Evolutionary conservation across 2,797 vertebrate species (phyloP), one percentile per base, ranked within the genome.

Genomic region (Propithecus deckenii): DNA sequence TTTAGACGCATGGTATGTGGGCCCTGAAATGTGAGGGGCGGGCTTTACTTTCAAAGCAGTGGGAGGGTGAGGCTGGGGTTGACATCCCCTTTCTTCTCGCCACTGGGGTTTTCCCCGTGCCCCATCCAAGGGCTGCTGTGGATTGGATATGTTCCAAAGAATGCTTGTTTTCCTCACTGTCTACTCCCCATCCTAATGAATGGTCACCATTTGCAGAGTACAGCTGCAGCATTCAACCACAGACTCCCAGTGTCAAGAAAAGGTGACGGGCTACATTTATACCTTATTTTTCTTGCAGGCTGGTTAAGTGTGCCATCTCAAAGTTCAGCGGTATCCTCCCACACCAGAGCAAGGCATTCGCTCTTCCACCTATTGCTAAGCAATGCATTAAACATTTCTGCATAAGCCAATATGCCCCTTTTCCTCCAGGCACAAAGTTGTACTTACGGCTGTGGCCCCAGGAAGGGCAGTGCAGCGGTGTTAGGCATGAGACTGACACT

Each of bases 1-100:
- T 91, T 83, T 97, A 93, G 89, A 95, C 80, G 92, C 74, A 1
- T 38, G 46, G 43, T 67, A 14, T 65, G 69, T 86, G 69, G 86
- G 69, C 48, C 81, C 18, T 93, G 63, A 87, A 83, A 81, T 7
- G 57, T 7, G 59, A 89, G 17, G n/a, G 28, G 7, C 8, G 5
- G 74, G n/a, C 14, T 83, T 94, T 83, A 74, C 59, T 75, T 86
- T 94, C 74, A 38, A 18, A 84, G 84, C 48, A 83, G 41, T 63
- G 23, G n/a, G 23, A 43, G 48, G 61, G 11, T 43, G 67, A 48
- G 43, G 38, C 67, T 86, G 59, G 52, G 15, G 18, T 28, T 79
- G 46, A 83, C 30, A 28, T 48, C 78, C 41, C 83, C 41, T 14
- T 57, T 59, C 67, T 48, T 94, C 91, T 90, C 59, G 23, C 28